These are phyloP conservation scores for Tiliqua scincoides DNA, from an alignment of 2,113 vertebrate species.

Conservation along the genomic window DNA sequence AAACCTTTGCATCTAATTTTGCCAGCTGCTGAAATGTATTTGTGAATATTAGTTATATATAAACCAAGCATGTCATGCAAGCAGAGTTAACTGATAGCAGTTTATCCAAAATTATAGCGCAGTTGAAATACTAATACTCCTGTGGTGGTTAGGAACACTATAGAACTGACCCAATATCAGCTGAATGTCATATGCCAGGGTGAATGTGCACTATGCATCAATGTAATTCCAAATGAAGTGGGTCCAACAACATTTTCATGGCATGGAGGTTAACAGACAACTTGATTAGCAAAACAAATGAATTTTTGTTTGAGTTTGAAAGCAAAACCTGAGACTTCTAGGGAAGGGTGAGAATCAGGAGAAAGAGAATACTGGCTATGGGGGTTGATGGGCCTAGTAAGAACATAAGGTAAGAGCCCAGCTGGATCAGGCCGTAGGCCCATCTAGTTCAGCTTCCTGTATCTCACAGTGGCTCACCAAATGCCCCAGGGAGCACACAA, in stretches of 20 bases:
- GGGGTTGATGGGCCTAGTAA: too few relatives aligned
- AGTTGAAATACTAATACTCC: slow-evolving; percentile 10
- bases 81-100: slow-evolving; percentile 36
- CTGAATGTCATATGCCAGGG: slow-evolving; percentile 4
- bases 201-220: not conserved
- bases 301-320: not conserved
- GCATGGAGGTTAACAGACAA: not conserved
- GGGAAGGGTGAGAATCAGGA: not conserved
- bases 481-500: too few relatives aligned
- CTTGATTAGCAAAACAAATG: not conserved
- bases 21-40: slow-evolving; percentile 70
- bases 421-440: too few relatives aligned
- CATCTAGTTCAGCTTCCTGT: too few relatives aligned
- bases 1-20: slow-evolving; percentile 53
- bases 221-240: rapidly evolving
- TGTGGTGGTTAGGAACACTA: not conserved
- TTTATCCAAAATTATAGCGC: slow-evolving; percentile 48
- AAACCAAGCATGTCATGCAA: slow-evolving; percentile 48
- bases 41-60: slow-evolving; percentile 60
- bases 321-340: not conserved
- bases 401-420: too few relatives aligned
- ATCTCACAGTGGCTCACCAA: too few relatives aligned
- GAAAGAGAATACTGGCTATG: too few relatives aligned
- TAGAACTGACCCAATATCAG: not conserved
- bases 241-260: too few relatives aligned